Evolutionary conservation across 2,888 invertebrate species (phyloP), one percentile per base, ranked within the genome.

Genomic region (Andrena fulva): DNA sequence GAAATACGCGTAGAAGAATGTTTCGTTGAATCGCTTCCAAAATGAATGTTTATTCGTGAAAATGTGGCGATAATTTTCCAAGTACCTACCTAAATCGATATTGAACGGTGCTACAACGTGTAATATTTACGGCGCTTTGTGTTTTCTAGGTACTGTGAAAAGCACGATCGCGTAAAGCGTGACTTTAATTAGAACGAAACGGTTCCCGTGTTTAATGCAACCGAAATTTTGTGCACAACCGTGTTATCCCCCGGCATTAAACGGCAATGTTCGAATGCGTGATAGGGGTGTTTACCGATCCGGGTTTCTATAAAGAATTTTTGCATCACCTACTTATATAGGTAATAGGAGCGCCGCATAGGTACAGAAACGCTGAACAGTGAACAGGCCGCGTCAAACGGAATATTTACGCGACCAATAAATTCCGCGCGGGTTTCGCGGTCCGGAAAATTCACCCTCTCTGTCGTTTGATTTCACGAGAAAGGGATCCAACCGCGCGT

Each of bases 261-360:
- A 16, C 29, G 66, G 31, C 56, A 12, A 56, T 66, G 16, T 8
- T 33, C 62, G 33, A 20, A 10, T 12, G 4, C 62, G 62, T 20
- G 20, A 20, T 20, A 20, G 20, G 1, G 8, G 33, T 33, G 62
- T 62, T 62, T 62, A n/a, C 16, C 20, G 29, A 27, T n/a, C 4
- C n/a, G 8, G 67, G 8, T 64, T n/a, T 54, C 54, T 56, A 35
- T 54, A 54, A 73, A 35, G 20, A 66, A 29, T 56, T 66, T 73
- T 73, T 20, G 24, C 63, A 12, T 42, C 16, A 7, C 1, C 10
- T 62, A 69, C 24, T 54, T 10, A 4, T 52, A n/a, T 8, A 8
- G 35, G 2, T n/a, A 20, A 59, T 69, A 27, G 69, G 16, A 29
- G 31, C 33, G 52, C 10, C 35, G 35, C 2, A 10, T 35, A 20